Percentiles rank a stretch among this genome's conserved stretches.
Conservation (phyloP, 2,888 invertebrate genomes). For the Euzetes globulus region DNA sequence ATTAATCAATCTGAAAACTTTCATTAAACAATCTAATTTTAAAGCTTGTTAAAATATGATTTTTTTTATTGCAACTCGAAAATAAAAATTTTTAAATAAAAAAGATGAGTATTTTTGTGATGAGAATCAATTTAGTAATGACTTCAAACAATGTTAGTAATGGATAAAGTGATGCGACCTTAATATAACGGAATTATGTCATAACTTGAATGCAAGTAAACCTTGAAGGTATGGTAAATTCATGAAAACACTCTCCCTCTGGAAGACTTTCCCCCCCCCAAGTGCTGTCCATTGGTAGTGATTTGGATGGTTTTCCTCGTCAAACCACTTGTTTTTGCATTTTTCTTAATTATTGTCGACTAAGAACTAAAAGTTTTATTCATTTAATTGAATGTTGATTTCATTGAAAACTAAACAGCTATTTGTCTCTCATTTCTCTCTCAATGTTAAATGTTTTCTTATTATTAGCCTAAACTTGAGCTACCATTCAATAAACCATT, state of each 20-base stretch:
- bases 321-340: background rate
- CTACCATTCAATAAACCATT: background rate
- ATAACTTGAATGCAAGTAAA: background rate
- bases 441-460: background rate
- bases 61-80: no score
- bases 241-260: background rate
- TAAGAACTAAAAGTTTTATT: no score
- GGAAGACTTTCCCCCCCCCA: background rate
- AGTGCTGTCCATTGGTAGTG: background rate
- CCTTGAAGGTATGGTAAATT: background rate
- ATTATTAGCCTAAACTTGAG: background rate
- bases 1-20: no score
- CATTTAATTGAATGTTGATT: no score
- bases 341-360: no score
- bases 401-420: background rate
- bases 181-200: background rate
- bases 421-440: background rate
- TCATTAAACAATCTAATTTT: no score
- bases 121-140: no score
- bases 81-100: no score
- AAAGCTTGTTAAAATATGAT: no score
- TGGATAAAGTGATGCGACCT: background rate
- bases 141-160: no score
- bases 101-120: no score
- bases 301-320: background rate